Conservation (phyloP, 2,888 invertebrate species). For the Drosophila peninsularis region DNA sequence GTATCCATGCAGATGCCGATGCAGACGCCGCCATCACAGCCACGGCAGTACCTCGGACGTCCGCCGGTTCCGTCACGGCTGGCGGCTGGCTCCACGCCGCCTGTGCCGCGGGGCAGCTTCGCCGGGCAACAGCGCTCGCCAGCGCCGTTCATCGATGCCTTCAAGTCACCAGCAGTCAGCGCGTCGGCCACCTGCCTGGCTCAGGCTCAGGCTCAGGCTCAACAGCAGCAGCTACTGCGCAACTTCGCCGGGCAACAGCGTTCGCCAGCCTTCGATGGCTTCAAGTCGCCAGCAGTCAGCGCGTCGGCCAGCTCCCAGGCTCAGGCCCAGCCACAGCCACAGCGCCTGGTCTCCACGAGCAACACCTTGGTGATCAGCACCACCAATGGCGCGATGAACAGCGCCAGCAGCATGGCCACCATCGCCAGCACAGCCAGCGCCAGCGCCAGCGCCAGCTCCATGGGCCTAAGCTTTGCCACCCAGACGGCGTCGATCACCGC, state of each 20-base stretch:
- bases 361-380: slow-evolving; percentile 41
- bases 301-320: neutral
- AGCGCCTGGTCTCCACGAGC: slow-evolving; percentile 15
- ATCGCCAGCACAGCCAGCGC: neutral
- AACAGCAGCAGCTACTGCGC: no score
- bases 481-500: slow-evolving; percentile 30
- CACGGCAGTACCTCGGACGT: slow-evolving; percentile 6
- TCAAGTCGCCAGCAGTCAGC: neutral
- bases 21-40: neutral
- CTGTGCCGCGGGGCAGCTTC: neutral
- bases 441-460: neutral
- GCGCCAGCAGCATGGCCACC: neutral
- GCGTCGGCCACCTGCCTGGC: neutral
- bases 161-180: neutral
- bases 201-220: no score
- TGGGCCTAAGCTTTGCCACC: neutral
- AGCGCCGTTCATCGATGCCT: neutral
- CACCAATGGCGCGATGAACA: slow-evolving; percentile 5
- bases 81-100: neutral
- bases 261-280: neutral
- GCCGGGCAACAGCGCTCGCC: slow-evolving; percentile 1
- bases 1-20: neutral
- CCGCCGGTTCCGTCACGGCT: slow-evolving; percentile 4
- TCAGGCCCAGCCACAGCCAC: neutral
- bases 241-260: slow-evolving; percentile 5